phyloP scores from a whole-genome alignment of 2,797 vertebrate species.

The Acanthornis magna region DNA sequence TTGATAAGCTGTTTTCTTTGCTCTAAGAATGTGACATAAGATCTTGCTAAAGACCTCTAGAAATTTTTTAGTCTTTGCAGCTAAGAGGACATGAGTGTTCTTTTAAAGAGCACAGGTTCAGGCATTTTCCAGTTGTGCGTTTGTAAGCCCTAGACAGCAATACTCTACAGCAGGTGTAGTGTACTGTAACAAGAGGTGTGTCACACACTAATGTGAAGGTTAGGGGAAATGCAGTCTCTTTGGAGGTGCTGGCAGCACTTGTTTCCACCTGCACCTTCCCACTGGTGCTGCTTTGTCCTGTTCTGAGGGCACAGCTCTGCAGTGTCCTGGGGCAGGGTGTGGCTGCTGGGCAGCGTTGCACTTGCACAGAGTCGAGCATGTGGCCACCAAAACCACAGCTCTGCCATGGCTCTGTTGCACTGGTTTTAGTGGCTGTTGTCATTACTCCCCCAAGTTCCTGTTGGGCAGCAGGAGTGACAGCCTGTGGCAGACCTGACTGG shows the following conservation, averaged over 20 bases:
- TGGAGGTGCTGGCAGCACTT: neutral
- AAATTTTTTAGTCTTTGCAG: neutral
- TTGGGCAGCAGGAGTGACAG: neutral
- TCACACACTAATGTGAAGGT: rapidly evolving
- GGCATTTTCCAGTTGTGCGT: neutral
- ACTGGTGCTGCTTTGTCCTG: no score
- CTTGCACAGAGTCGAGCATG: rapidly evolving
- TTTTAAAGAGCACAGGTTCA: neutral
- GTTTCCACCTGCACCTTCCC: neutral
- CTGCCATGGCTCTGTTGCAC: neutral
- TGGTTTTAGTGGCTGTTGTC: neutral
- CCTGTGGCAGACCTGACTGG: neutral
- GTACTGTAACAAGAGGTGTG: no score
- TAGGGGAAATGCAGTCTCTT: neutral
- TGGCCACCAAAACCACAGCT: neutral
- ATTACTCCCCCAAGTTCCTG: neutral
- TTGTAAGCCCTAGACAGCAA: neutral
- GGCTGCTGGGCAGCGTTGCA: neutral
- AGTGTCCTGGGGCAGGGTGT: neutral
- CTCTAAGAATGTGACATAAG: neutral
- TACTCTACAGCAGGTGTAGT: neutral
- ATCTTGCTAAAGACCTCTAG: neutral
- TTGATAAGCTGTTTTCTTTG: neutral
- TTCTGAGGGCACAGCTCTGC: neutral
- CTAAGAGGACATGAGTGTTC: neutral